A percentile compares a stretch with the other conserved stretches of the same genome.
Evolutionary conservation across 2,113 vertebrate species (phyloP).

Genomic region (Rhagologus leucostigma): DNA sequence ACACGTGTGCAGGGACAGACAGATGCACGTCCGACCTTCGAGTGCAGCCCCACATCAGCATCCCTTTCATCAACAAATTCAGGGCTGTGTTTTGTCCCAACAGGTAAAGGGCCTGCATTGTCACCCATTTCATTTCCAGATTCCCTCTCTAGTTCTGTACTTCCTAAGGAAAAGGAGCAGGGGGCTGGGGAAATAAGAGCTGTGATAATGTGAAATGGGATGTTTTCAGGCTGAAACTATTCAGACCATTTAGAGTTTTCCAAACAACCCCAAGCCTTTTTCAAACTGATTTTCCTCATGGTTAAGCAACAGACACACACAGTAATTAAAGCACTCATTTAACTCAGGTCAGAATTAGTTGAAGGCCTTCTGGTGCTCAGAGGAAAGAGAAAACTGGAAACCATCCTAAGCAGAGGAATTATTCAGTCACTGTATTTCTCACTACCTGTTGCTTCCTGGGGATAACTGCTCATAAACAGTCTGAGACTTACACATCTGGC

Average conservation of each 20-base stretch:
- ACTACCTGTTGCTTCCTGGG: not conserved
- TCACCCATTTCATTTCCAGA: not conserved
- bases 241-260: conserved; percentile 12
- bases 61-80: not conserved
- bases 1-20: fast-evolving
- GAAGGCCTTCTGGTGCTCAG: not conserved
- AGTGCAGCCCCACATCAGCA: not conserved
- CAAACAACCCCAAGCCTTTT: conserved; percentile 9
- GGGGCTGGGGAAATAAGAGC: not conserved
- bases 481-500: not conserved
- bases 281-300: conserved; percentile 44
- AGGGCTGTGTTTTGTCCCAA: fast-evolving
- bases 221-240: conserved; percentile 24
- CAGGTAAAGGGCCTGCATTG: fast-evolving
- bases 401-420: not conserved
- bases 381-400: not conserved
- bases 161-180: not conserved
- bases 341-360: not conserved
- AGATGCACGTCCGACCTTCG: fast-evolving
- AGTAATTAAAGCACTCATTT: conserved; percentile 32
- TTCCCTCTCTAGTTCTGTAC: not conserved
- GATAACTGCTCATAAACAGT: not conserved
- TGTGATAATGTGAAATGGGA: not conserved
- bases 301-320: conserved; percentile 19
- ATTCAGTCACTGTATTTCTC: not conserved